These are phyloP conservation scores for Alviniconcha marisindica DNA, from an alignment of 1,140 invertebrate genomes.

Conservation along the genomic window DNA sequence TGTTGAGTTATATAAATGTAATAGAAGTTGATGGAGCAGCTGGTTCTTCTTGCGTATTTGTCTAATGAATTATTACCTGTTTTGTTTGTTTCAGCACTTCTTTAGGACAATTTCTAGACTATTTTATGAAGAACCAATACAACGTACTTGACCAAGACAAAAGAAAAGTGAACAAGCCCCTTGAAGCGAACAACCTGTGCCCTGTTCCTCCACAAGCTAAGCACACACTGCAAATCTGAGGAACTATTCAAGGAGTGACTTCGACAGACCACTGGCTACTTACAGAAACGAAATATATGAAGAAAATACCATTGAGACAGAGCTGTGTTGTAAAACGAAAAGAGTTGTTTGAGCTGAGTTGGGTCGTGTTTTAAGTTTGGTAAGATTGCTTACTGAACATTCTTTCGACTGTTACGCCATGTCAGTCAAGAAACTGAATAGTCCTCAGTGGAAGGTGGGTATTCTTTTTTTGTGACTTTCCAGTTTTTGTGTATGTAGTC, in stretches of 20 bases:
- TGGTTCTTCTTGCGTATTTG: too few relatives aligned
- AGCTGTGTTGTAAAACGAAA: neutral
- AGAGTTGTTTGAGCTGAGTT: conserved; percentile 9
- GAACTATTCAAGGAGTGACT: conserved; percentile 72
- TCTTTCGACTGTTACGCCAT: conserved; percentile 44
- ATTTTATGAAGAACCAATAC: conserved; percentile 17
- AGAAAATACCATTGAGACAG: neutral
- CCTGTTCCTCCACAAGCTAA: conserved; percentile 69
- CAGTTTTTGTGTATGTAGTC: too few relatives aligned
- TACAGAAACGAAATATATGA: neutral
- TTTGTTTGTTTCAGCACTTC: conserved; percentile 27
- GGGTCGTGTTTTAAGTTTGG: neutral
- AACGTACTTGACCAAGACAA: conserved; percentile 23
- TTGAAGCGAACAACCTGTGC: conserved; percentile 42
- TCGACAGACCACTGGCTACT: conserved; percentile 26
- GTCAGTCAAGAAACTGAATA: conserved; percentile 66
- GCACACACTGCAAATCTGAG: conserved; percentile 95
- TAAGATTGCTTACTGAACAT: conserved; percentile 34
- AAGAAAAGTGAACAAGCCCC: neutral
- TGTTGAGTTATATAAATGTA: too few relatives aligned
- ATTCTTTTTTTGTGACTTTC: neutral
- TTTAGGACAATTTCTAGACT: conserved; percentile 31
- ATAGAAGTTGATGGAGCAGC: too few relatives aligned
- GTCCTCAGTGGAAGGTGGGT: conserved; percentile 88
- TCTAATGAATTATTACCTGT: too few relatives aligned